These are phyloP conservation scores for Cynodonichthys magdalenae DNA, from an alignment of 2,797 vertebrate species.

Conservation along the genomic window DNA sequence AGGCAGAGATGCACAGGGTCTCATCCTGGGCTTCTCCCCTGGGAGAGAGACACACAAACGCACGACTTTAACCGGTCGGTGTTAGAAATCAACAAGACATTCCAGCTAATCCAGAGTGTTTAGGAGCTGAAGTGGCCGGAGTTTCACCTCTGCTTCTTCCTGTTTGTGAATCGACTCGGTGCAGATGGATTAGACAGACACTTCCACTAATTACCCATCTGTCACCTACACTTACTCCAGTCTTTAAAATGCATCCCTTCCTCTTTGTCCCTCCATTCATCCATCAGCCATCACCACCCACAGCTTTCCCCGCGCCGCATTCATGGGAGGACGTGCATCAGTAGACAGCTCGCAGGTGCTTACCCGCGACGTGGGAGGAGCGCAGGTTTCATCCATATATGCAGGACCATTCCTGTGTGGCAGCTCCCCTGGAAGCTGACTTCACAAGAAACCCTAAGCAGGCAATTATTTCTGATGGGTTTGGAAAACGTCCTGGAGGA, in stretches of 20 bases:
- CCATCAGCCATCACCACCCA: conserved; percentile 24
- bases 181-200: conserved; percentile 57
- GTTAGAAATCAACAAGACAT: conserved; percentile 12
- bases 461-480: conserved; percentile 48
- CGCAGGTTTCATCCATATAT: conserved; percentile 56
- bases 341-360: conserved; percentile 49
- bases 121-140: conserved; percentile 30
- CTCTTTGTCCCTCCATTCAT: conserved; percentile 52
- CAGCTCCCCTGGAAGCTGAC: conserved; percentile 34
- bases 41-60: conserved; percentile 20
- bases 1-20: conserved; percentile 61
- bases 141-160: conserved; percentile 30
- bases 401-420: conserved; percentile 45
- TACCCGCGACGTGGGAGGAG: conserved; percentile 26
- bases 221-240: conserved; percentile 51
- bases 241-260: conserved; percentile 20
- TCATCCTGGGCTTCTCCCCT: no score
- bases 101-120: conserved; percentile 11
- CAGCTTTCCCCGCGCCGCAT: background rate
- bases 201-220: conserved; percentile 61
- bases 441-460: conserved; percentile 50
- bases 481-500: conserved; percentile 16
- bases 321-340: conserved; percentile 16
- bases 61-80: no score
- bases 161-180: conserved; percentile 44